phyloP scores from a whole-genome alignment of 2,888 invertebrate species.

The Lampropteryx suffumata region DNA sequence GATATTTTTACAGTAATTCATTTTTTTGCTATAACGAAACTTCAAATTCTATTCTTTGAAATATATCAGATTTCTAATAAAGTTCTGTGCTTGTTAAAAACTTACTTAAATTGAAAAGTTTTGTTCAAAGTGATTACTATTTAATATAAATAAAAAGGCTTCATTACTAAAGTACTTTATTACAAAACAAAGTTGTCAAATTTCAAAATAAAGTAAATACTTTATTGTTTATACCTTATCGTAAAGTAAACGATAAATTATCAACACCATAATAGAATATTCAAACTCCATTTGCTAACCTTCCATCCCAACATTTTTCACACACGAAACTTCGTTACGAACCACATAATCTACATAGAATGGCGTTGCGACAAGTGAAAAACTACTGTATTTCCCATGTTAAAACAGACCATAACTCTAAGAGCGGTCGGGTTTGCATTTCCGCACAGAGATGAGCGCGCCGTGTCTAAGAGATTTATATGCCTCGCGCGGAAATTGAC shows the following conservation, averaged over 20 bases:
- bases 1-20: too few relatives aligned
- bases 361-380: constrained; percentile 53
- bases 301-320: constrained; percentile 17
- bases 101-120: too few relatives aligned
- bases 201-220: too few relatives aligned
- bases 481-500: constrained; percentile 72
- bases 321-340: constrained; percentile 24
- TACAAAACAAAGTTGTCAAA: too few relatives aligned
- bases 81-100: too few relatives aligned
- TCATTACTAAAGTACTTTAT: too few relatives aligned
- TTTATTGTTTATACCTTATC: not conserved
- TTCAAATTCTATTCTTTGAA: too few relatives aligned
- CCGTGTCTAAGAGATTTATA: constrained; percentile 71
- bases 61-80: too few relatives aligned
- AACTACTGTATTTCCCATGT: constrained; percentile 74
- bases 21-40: too few relatives aligned
- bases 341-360: constrained; percentile 32
- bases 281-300: constrained; percentile 9
- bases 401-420: constrained; percentile 69
- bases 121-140: too few relatives aligned
- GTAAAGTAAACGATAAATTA: not conserved
- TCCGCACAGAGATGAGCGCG: constrained; percentile 62
- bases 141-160: too few relatives aligned
- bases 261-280: constrained; percentile 1
- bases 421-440: constrained; percentile 64